Evolutionary conservation across 2,888 invertebrate species (phyloP).

Genomic region (Boloria euphrosyne): DNA sequence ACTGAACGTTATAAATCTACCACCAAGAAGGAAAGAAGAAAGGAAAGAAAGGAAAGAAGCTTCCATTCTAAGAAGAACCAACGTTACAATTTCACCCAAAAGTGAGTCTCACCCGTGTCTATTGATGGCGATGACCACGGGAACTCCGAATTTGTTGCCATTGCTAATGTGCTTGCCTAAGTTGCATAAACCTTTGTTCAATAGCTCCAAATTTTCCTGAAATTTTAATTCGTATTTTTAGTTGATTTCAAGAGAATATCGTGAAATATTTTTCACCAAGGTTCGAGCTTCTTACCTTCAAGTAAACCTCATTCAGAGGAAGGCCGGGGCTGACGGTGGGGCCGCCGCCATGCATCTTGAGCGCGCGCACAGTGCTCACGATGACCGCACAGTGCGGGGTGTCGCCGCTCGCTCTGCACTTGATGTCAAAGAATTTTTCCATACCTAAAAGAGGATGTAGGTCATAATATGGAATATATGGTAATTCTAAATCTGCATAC

Average conservation of each 20-base stretch:
- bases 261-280: too few species aligned
- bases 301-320: constrained; percentile 92
- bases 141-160: constrained; percentile 93
- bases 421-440: constrained; percentile 99
- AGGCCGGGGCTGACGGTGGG: constrained; percentile 92
- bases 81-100: background rate
- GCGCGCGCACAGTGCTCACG: constrained; percentile 95
- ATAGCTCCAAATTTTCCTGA: constrained; percentile 92
- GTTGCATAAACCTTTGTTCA: constrained; percentile 94
- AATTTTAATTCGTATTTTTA: constrained; percentile 28
- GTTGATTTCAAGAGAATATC: too few species aligned
- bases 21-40: too few species aligned
- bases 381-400: constrained; percentile 94
- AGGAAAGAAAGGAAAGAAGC: too few species aligned
- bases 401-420: constrained; percentile 94
- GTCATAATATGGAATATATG: background rate
- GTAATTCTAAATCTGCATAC: too few species aligned
- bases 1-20: too few species aligned
- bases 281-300: constrained; percentile 55
- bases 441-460: constrained; percentile 81
- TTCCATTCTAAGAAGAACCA: background rate
- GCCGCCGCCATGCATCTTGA: constrained; percentile 99
- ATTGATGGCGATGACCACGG: constrained; percentile 97
- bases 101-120: constrained; percentile 84
- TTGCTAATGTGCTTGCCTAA: constrained; percentile 96